Conservation (phyloP, 92 coral and sea anemone species). For the Siderastrea siderea region DNA sequence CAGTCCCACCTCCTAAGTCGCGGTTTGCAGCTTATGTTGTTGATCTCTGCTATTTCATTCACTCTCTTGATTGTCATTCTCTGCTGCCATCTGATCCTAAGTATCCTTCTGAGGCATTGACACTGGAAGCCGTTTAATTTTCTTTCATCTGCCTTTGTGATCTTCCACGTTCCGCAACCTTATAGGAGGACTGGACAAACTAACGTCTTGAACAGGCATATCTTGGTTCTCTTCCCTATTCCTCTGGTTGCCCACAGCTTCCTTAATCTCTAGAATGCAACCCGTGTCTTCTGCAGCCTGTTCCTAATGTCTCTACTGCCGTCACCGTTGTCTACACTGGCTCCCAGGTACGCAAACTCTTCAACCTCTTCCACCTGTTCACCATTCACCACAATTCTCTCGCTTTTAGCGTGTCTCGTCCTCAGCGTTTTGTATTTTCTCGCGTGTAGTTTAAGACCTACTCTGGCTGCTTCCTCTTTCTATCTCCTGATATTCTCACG, state of each 20-base stretch:
- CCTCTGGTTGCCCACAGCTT: neutral
- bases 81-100: neutral
- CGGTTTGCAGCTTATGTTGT: neutral
- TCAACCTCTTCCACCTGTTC: neutral
- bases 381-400: no score
- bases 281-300: neutral
- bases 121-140: no score
- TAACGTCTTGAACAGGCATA: neutral
- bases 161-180: neutral
- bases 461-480: no score
- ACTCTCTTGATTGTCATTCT: neutral
- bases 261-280: neutral
- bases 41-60: neutral
- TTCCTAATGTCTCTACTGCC: neutral
- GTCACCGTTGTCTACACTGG: neutral
- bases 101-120: no score
- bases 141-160: neutral
- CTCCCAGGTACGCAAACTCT: neutral
- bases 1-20: conserved; percentile 10
- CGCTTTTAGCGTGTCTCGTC: no score
- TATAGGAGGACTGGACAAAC: neutral
- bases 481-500: no score
- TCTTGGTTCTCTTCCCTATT: conserved; percentile 10
- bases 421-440: no score
- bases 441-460: no score